Evolutionary conservation across 2,888 invertebrate species (phyloP), one percentile per base, ranked within the genome.

Genomic region (Xestia rhomboidea): DNA sequence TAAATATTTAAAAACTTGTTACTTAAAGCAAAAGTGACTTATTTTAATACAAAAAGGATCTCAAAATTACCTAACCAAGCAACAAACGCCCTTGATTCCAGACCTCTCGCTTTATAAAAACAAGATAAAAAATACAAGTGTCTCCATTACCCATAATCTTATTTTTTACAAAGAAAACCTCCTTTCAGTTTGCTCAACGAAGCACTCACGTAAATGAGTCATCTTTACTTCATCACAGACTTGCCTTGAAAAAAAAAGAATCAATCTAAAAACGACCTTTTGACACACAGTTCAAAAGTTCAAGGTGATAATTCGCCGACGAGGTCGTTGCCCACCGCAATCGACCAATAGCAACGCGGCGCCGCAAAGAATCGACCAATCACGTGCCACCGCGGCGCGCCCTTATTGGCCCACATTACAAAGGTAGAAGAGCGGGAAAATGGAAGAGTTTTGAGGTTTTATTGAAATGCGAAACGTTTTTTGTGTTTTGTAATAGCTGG

Each of bases 281-380:
- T 82, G 81, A 82, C 77, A 77, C 68, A 82, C 83, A 84, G 85
- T 82, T 81, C 86, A 84, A 86, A 89, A 89, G 91, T 91, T 93
- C 93, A 93, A 92, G 92, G 92, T 89, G 76, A 90, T 70, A 80
- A 84, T 87, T 85, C 68, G 71, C 75, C 62, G 63, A 70, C 85
- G 89, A 92, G 93, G 90, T 92, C 84, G 84, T 86, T 89, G 90
- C 87, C 89, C 93, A 81, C 51, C 46, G 24, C 68, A 64, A 79
- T 82, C 85, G 72, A 86, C 93, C 93, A 93, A 93, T 93, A 67
- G 81, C 75, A 85, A 72, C 83, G 81, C 79, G 73, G 79, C 83
- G 79, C 88, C 85, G 85, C 84, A 84, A 38, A 81, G 74, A 86
- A 86, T 84, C 88, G 84, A 89, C 91, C 91, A 92, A 92, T 92